Conservation (phyloP, 1,140 invertebrate species). For the Lamellibrachia luymesi region DNA sequence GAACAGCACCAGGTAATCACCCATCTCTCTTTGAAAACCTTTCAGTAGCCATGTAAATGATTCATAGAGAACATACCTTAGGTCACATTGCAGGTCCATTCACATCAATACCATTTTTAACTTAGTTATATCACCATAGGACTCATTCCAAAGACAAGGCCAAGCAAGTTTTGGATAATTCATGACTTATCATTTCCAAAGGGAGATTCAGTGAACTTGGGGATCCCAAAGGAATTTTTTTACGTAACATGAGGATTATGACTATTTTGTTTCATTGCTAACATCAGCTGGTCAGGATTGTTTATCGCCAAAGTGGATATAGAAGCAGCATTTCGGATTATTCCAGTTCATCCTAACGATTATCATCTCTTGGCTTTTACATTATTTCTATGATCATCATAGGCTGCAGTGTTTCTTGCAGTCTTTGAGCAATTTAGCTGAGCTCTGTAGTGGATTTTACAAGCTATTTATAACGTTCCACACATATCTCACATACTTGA, state of each 20-base stretch:
- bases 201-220: neutral
- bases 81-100: neutral
- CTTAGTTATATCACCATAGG: neutral
- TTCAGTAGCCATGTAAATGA: neutral
- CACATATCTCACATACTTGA: neutral
- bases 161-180: neutral
- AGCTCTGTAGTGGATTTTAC: neutral
- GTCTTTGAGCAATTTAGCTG: neutral
- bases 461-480: neutral
- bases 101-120: neutral
- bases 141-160: neutral
- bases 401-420: neutral
- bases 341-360: neutral
- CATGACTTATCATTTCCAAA: neutral
- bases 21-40: neutral
- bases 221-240: neutral
- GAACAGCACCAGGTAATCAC: neutral
- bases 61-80: neutral
- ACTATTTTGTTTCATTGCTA: neutral
- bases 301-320: neutral
- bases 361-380: neutral
- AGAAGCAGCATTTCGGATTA: neutral
- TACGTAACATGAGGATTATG: neutral
- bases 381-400: neutral
- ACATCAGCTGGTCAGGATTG: neutral